phyloP scores from a whole-genome alignment of 2,797 vertebrate genomes.

The Clamator glandarius region DNA sequence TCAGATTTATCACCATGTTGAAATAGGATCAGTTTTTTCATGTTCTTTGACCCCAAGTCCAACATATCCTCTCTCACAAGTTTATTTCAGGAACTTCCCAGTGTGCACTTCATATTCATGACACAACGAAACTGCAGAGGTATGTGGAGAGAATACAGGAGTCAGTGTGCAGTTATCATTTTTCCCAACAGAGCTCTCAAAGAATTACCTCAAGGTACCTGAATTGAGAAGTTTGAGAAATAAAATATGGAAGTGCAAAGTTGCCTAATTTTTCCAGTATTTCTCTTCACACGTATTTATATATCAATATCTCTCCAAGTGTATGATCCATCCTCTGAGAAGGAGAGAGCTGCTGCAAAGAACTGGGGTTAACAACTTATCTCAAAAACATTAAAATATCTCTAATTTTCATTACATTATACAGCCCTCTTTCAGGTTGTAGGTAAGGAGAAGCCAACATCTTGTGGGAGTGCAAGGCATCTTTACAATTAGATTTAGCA shows the following conservation, averaged over 20 bases:
- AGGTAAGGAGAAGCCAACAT: not conserved
- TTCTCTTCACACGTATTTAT: not conserved
- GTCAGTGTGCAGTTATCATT: not conserved
- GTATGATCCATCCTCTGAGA: not conserved
- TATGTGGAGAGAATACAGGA: not conserved
- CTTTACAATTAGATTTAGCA: not conserved
- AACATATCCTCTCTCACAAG: not conserved
- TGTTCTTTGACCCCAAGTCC: not conserved
- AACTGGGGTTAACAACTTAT: not conserved
- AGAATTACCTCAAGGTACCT: not conserved
- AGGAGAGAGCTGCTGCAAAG: not conserved
- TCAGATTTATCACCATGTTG: not conserved
- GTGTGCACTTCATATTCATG: not conserved
- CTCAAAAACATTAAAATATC: not conserved
- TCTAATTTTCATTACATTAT: not conserved
- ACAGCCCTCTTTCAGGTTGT: not conserved
- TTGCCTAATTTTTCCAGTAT: not conserved
- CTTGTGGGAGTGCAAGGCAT: not conserved
- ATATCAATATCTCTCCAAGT: not conserved
- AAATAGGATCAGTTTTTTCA: not conserved
- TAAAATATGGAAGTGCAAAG: not conserved
- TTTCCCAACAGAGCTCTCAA: not conserved
- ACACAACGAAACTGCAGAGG: not conserved
- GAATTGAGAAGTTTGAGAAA: not conserved
- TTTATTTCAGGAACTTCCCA: not conserved